Evolutionary conservation across 2,888 invertebrate genomes (phyloP), one percentile per base, ranked within the genome.

Genomic region (Pegoplata infirma): DNA sequence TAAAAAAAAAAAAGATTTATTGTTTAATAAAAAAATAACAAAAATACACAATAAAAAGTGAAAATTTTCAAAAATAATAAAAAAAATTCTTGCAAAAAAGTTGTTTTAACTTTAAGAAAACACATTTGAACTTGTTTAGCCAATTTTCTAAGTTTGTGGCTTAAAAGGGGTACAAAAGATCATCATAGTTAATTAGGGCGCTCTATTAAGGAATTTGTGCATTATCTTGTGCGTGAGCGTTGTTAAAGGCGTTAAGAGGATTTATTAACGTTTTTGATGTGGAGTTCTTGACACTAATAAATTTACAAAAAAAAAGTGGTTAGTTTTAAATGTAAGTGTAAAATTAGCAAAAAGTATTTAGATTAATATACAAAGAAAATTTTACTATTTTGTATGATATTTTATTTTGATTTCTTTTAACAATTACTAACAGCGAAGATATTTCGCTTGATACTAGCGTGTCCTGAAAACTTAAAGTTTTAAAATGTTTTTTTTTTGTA

Each of bases 251-350:
- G 16, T 68, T 55, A 19, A 56, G 36, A 47, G 51, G 14, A 32
- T 74, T 66, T 51, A 21, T 17, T 58, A 7, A 6, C 10, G 10
- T 25, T 36, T 63, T 75, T 25, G 19, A 68, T 56, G 55, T 47
- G 28, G 7, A 63, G 21, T 49, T 56, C 44, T 63, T 75, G 68
- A 68, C 64, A 58, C 40, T 68, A 47, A 68, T 75, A 63, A 67
- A 74, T 10, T 25, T 36, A 8, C 14, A 14, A 10, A 58, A n/a
- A 44, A 59, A 51, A 58, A 10, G 58, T 49, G 59, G 44, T 66
- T 51, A 4, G 23, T 55, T 44, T 47, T 36, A 23, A 23, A 32
- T 59, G 44, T 59, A 66, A 74, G 51, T 74, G 19, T n/a, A 40
- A 44, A 40, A 3, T 19, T 49, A 21, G 6, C 4, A 58, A 25